These are phyloP conservation scores for Miichthys miiuy DNA, from an alignment of 2,797 vertebrate species.

Conservation along the genomic window DNA sequence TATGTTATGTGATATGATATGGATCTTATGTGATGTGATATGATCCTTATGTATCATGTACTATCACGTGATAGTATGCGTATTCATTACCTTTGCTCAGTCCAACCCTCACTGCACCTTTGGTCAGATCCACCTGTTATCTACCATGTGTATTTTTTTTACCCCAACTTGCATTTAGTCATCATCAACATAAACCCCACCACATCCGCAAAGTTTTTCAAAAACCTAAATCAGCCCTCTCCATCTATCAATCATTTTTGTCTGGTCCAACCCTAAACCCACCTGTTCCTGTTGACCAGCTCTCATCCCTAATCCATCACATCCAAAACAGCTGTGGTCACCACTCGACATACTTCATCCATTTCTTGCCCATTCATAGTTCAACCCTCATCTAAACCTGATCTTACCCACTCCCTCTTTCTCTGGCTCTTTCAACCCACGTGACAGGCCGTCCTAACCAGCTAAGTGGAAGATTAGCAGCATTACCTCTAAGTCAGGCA, in stretches of 20 bases:
- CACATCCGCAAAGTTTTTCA: constrained; percentile 3
- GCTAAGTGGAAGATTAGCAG: constrained; percentile 80
- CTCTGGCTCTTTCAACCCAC: constrained; percentile 34
- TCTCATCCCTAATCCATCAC: constrained; percentile 49
- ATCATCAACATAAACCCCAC: not conserved
- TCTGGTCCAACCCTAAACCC: constrained; percentile 20
- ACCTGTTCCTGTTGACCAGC: constrained; percentile 46
- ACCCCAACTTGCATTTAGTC: not conserved
- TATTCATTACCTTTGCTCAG: not conserved
- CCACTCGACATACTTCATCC: constrained; percentile 25
- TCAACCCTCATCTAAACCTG: constrained; percentile 42
- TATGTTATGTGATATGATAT: not conserved
- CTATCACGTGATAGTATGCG: not conserved
- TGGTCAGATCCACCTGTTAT: not conserved
- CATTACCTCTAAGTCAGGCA: constrained; percentile 67
- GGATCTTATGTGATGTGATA: not conserved
- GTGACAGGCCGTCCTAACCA: constrained; percentile 70
- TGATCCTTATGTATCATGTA: not conserved
- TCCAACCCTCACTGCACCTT: not conserved
- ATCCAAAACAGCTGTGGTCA: constrained; percentile 52
- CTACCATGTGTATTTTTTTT: not conserved
- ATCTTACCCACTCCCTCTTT: constrained; percentile 26
- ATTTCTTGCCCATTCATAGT: constrained; percentile 38
- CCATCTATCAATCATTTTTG: constrained; percentile 27
- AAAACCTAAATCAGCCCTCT: constrained; percentile 5